Evolutionary conservation across 2,888 invertebrate genomes (phyloP).

Genomic region (Crocallis elinguaria): DNA sequence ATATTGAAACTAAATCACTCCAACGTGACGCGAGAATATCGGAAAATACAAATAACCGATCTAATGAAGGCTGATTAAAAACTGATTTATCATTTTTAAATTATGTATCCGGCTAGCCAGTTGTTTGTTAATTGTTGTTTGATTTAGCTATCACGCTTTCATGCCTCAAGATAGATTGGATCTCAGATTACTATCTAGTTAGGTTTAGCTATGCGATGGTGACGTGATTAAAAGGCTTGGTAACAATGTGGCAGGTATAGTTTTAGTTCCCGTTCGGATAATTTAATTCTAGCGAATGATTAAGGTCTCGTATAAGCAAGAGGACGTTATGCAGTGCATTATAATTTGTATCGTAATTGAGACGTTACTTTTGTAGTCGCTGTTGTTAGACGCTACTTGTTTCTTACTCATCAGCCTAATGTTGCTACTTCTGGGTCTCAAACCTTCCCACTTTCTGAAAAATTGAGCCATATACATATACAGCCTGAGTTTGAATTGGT

Average conservation of each 20-base stretch:
- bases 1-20: slow-evolving; percentile 79
- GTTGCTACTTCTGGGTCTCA: no score
- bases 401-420: no score
- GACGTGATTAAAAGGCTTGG: slow-evolving; percentile 23
- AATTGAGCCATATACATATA: no score
- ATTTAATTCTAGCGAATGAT: slow-evolving; percentile 1
- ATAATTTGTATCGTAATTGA: background rate
- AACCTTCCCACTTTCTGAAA: no score
- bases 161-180: slow-evolving; percentile 32
- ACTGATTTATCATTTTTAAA: slow-evolving; percentile 65
- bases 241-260: slow-evolving; percentile 23
- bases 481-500: no score
- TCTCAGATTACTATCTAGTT: slow-evolving; percentile 20
- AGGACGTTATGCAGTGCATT: background rate
- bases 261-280: slow-evolving; percentile 14
- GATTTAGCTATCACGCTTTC: slow-evolving; percentile 58
- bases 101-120: slow-evolving; percentile 49
- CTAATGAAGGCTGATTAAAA: slow-evolving; percentile 77
- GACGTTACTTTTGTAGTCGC: no score
- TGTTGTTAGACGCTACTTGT: no score
- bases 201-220: slow-evolving; percentile 19
- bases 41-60: slow-evolving; percentile 63
- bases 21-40: slow-evolving; percentile 55
- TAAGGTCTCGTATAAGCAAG: background rate
- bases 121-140: slow-evolving; percentile 51